Conservation (phyloP, 2,888 invertebrate species). For the Chrysolina haemoptera region DNA sequence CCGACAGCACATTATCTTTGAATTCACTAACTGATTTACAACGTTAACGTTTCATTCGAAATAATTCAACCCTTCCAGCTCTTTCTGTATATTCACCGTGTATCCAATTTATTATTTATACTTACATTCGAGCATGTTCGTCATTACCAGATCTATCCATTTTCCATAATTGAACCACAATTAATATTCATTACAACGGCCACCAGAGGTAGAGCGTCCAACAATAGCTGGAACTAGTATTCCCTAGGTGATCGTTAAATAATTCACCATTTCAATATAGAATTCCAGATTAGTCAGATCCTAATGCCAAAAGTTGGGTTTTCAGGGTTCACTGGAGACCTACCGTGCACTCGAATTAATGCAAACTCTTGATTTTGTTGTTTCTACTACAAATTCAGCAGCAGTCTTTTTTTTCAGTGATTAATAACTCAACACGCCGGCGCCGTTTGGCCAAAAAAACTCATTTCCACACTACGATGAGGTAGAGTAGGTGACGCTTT, state of each 20-base stretch:
- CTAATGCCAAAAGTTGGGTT: slow-evolving; percentile 1
- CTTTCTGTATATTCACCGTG: slow-evolving; percentile 2
- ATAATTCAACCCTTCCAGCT: slow-evolving; percentile 6
- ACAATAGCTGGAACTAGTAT: slow-evolving; percentile 12
- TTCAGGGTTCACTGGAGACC: neutral
- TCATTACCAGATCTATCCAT: slow-evolving; percentile 20
- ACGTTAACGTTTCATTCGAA: slow-evolving; percentile 11
- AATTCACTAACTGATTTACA: neutral
- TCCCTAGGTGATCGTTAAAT: slow-evolving; percentile 12
- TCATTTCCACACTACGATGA: too few relatives aligned
- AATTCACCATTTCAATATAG: slow-evolving; percentile 17
- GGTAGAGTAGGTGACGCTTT: too few relatives aligned
- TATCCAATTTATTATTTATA: slow-evolving; percentile 14
- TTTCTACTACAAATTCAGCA: neutral
- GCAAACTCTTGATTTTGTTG: neutral
- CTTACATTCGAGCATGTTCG: slow-evolving; percentile 15
- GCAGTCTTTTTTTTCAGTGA: too few relatives aligned
- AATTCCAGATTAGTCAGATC: neutral
- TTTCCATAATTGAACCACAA: slow-evolving; percentile 26
- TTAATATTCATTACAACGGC: slow-evolving; percentile 27
- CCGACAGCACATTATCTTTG: neutral
- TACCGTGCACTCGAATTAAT: neutral
- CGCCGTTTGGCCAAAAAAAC: too few relatives aligned
- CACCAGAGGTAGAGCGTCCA: slow-evolving; percentile 11
- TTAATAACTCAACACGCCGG: too few relatives aligned